Base-by-base conservation (phyloP, 1,140 invertebrate species). In the Chelonus insularis region DNA sequence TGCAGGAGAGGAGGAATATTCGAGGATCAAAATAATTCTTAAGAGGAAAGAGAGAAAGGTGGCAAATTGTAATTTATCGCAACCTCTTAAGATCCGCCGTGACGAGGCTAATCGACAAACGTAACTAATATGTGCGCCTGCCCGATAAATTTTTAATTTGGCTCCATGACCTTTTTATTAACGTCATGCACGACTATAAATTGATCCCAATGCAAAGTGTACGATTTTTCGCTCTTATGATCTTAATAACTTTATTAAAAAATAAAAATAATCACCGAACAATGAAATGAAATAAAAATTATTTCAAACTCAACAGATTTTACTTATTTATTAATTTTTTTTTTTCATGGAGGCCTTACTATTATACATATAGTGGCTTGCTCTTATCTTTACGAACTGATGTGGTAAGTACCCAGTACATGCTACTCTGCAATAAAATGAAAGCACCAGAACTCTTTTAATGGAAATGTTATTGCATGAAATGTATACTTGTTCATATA, bases 51-150 rank as follows among this genome's bases (percentile, higher is more conserved):
- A 54, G 41, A 54, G 21, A 14, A 34, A 41, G 57, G 62, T 67
- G 65, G 67, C 62, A 69, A 67, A 69, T 69, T 65, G 62, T 64
- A 64, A 69, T 69, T 69, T 69, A 69, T 69, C 62, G 63, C 60
- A 64, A 8, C 48, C 18, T 54, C 36, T 48, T 14, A 39, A 45
- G 56, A 54, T 50, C 18, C 37, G 37, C 55, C 50, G 57, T 47
- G 52, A 37, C 56, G 37, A n/a, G 43, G 34, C 41, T 66, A 68
- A 68, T 68, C 67, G 67, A 68, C 67, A 64, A 62, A 68, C 65
- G 67, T 63, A 69, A 67, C 68, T 65, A 69, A 69, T 69, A 48
- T 51, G 55, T 32, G 50, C 25, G 57, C 29, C 47, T 65, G 21
- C 21, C 12, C 25, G 56, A 50, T 64, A 68, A 63, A 68, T 66